A percentile compares a stretch with the other conserved stretches of the same genome.
phyloP scores from a whole-genome alignment of 2,888 invertebrate species.

The Cybosia mesomella region DNA sequence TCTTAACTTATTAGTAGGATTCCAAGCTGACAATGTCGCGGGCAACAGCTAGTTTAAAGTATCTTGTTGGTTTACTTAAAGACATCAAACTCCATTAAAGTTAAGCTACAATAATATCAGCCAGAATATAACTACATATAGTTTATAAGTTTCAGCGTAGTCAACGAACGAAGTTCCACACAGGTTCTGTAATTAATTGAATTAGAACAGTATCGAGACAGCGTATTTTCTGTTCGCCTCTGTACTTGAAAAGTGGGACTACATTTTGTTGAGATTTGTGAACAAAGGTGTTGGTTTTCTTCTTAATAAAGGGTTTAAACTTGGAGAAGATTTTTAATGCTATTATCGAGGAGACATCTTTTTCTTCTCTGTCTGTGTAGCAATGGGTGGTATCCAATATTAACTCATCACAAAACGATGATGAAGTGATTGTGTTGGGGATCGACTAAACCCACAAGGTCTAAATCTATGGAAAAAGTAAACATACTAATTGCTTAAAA shows the following conservation, averaged over 20 bases:
- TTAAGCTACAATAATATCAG: neutral
- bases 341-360: neutral
- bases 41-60: neutral
- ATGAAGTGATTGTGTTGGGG: too few relatives aligned
- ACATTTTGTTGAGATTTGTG: neutral
- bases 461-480: too few relatives aligned
- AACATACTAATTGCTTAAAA: too few relatives aligned
- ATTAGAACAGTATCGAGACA: slow-evolving; percentile 36
- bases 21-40: neutral
- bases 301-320: neutral
- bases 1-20: too few relatives aligned
- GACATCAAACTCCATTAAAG: neutral
- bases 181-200: slow-evolving; percentile 37
- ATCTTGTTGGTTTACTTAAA: slow-evolving; percentile 1
- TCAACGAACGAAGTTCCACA: slow-evolving; percentile 21
- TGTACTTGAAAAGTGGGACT: neutral
- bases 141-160: neutral
- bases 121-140: neutral
- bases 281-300: neutral
- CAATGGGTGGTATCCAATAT: too few relatives aligned
- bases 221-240: slow-evolving; percentile 22
- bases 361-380: neutral
- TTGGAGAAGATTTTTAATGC: neutral
- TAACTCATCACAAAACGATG: too few relatives aligned
- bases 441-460: too few relatives aligned